These are phyloP conservation scores for Notolabrus celidotus DNA, from an alignment of 2,797 vertebrate species.

Conservation along the genomic window DNA sequence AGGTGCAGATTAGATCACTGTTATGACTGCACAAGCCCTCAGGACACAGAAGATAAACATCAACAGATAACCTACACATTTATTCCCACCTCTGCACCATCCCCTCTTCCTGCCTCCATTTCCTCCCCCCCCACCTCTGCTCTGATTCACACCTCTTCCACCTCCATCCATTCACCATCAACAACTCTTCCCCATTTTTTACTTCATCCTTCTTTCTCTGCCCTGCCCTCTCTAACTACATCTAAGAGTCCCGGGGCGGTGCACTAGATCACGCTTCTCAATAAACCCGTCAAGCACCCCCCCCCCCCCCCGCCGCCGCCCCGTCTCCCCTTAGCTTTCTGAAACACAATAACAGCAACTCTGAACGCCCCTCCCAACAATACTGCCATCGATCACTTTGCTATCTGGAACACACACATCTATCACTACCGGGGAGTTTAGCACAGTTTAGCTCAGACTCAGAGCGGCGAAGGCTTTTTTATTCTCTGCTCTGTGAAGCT, in stretches of 20 bases:
- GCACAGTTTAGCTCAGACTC: conserved; percentile 23
- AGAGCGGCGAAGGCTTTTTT: conserved; percentile 13
- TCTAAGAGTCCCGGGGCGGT: conserved; percentile 78
- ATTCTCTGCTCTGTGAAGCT: conserved; percentile 28
- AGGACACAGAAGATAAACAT: conserved; percentile 78
- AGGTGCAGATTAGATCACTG: conserved; percentile 80
- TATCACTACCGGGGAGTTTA: conserved; percentile 55
- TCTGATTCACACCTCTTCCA: conserved; percentile 36
- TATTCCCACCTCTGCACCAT: conserved; percentile 69
- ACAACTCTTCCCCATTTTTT: conserved; percentile 17
- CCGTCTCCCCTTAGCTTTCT: conserved; percentile 55
- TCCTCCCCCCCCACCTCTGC: conserved; percentile 48
- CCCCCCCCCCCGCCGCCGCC: background rate
- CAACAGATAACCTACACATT: conserved; percentile 77
- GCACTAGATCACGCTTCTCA: conserved; percentile 84
- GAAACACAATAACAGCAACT: conserved; percentile 78
- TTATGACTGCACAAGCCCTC: conserved; percentile 77
- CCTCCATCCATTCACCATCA: conserved; percentile 43
- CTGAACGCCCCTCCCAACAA: conserved; percentile 66
- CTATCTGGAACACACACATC: conserved; percentile 66
- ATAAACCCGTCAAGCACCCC: conserved; percentile 82
- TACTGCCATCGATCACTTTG: conserved; percentile 71
- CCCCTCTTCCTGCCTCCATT: conserved; percentile 58
- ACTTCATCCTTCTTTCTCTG: conserved; percentile 20
- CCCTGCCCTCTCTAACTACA: conserved; percentile 77